Evolutionary conservation across 2,113 vertebrate species (phyloP), one percentile per base, ranked within the genome.

Genomic region (Nothobranchius kuhntae): DNA sequence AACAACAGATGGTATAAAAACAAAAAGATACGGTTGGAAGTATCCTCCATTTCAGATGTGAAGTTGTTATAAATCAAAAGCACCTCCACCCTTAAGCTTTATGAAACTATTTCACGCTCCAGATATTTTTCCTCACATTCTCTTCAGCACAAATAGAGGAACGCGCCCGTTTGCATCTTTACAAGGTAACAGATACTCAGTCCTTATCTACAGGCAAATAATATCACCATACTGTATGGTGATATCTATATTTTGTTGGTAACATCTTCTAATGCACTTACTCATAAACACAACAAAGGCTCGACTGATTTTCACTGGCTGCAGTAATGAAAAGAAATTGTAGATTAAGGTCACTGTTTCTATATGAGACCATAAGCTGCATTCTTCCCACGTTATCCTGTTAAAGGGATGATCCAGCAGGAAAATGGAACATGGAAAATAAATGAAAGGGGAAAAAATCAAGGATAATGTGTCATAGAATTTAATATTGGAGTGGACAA

Each of bases 91-190:
- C 85, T 77, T 67, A 66, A 78, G 85, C 79, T 78, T 84, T 83
- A 80, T 73, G 76, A 80, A 86, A 80, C 81, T 65, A 89, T 90
- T 90, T 89, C 86, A 89, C 65, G 83, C 81, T 86, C 78, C 64
- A 61, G 4, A 15, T 83, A 82, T 61, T 78, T 74, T 82, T 81
- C 66, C 56, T 81, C 77, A 86, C 84, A 81, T 42, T 12, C 53
- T 70, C 68, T 71, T 63, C 61, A 54, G 81, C 57, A 38, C 48
- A 55, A 64, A 14, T 59, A 63, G 9, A 40, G 9, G 38, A 6
- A 40, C 21, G 72, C 66, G 45, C 24, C 69, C 52, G 71, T 75
- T 73, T 62, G 73, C 66, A 73, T 64, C 40, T 73, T 78, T 45
- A 35, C 26, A 6, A 14, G 40, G 21, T 38, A 40, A 55, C n/a